These are phyloP conservation scores for Melipona bicolor DNA, from an alignment of 2,888 invertebrate genomes.

Conservation along the genomic window DNA sequence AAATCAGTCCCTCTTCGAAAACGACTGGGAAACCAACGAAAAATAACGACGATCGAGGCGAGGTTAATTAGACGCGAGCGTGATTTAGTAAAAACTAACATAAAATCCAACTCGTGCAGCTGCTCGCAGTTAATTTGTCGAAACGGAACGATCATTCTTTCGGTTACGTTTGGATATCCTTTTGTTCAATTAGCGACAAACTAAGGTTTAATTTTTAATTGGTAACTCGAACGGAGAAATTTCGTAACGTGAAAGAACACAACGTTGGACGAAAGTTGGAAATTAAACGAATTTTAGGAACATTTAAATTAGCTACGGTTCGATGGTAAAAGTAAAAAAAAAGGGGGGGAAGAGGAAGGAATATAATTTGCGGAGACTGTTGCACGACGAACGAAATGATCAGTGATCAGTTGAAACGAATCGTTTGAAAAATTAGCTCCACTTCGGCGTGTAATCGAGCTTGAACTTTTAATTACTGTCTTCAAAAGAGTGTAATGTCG, in stretches of 20 bases:
- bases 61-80: conserved; percentile 13
- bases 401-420: not conserved
- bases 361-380: no score
- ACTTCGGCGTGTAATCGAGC: not conserved
- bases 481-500: not conserved
- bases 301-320: no score
- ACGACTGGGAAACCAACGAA: not conserved
- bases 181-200: no score
- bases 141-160: not conserved
- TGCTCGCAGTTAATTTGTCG: not conserved
- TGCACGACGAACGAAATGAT: no score
- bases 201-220: no score
- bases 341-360: no score
- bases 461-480: not conserved
- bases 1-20: not conserved
- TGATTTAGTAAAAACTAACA: not conserved
- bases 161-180: no score
- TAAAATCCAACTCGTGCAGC: not conserved
- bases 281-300: no score
- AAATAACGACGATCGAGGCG: not conserved
- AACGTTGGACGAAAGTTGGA: no score
- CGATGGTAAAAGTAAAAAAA: no score
- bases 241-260: no score
- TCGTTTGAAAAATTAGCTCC: not conserved
- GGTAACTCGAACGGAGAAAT: no score